Evolutionary conservation across 2,113 vertebrate genomes (phyloP), one percentile per base, ranked within the genome.

Genomic region (Zosterops borbonicus): DNA sequence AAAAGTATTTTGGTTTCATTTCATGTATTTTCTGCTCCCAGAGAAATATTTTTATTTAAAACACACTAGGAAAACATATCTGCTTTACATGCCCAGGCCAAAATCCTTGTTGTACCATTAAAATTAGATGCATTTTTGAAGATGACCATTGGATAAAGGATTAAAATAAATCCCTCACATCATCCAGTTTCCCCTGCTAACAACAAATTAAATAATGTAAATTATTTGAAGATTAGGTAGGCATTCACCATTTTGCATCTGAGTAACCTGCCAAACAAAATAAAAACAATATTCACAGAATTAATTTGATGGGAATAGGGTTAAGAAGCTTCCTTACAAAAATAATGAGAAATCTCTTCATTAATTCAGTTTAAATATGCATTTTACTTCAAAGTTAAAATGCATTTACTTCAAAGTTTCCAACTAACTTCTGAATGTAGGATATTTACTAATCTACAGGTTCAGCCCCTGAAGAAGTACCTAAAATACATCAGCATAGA

Each of bases 121-220:
- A 63, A 74, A 22, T 53, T 37, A 8, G 3, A 73, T 20, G 24
- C 1, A 0, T 37, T 93, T 62, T 78, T 12, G 13, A 89, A 69
- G 24, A 74, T 29, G 14, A 73, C 16, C 3, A 39, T 0, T 64
- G 28, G 19, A 70, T 42, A 53, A 74, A 89, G 5, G 17, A 81
- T 29, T 4, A 18, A 50, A 60, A 82, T 20, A 25, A 15, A 0
- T 0, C 7, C 14, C 9, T 53, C 28, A 12, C 8, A 42, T 67
- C n/a, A 52, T 50, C 21, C 67, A 90, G 33, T 59, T 88, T 55
- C 47, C 60, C 18, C 49, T 50, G 53, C 33, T 8, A 74, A 55
- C 1, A 89, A n/a, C 21, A 35, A 79, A 41, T 44, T 22, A 71
- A 83, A 42, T 42, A 42, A 23, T 55, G 18, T 22, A 71, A 47